phyloP scores from a whole-genome alignment of 2,888 invertebrate species.

The Nymphalis c-album region DNA sequence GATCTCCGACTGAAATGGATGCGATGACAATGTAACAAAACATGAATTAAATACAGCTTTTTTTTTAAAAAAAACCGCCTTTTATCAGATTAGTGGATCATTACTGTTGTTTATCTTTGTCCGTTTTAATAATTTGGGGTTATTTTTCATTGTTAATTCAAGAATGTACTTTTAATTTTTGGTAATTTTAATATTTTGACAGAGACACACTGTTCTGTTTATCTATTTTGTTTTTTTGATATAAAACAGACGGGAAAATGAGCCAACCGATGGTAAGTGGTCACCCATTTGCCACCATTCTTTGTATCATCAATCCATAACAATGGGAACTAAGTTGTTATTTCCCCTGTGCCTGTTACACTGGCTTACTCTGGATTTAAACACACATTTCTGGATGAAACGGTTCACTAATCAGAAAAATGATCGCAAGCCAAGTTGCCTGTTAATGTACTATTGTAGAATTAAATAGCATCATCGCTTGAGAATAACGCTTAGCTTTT shows the following conservation, averaged over 20 bases:
- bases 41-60: constrained; percentile 55
- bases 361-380: no score
- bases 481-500: no score
- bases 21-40: constrained; percentile 65
- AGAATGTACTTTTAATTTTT: constrained; percentile 9
- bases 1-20: constrained; percentile 58
- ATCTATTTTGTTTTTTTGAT: neutral
- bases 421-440: no score
- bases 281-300: no score
- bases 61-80: constrained; percentile 37
- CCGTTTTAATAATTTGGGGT: constrained; percentile 34
- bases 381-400: no score
- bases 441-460: no score
- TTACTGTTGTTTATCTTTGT: constrained; percentile 38
- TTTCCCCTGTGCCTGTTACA: no score
- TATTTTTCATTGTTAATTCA: constrained; percentile 31
- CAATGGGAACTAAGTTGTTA: no score
- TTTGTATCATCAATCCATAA: no score
- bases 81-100: constrained; percentile 41
- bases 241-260: neutral
- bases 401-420: no score
- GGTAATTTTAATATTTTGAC: neutral
- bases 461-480: no score
- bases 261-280: no score
- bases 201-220: neutral